Evolutionary conservation across 2,797 vertebrate genomes (phyloP).

Genomic region (Simalia tracyae): DNA sequence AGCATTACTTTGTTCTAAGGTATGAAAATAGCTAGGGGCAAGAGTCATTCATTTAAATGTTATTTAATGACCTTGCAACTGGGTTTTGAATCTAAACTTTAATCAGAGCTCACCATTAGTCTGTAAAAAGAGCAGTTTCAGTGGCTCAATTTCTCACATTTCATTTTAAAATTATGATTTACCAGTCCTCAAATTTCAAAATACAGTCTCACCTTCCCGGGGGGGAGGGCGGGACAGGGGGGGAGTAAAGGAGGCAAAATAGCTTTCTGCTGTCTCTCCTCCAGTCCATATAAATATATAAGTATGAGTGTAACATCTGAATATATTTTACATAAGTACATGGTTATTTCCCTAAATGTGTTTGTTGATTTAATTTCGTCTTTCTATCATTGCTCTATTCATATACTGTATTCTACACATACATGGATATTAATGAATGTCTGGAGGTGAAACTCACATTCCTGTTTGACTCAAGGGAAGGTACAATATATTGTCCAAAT

Average conservation of each 20-base stretch:
- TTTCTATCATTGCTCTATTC: neutral
- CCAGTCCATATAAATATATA: neutral
- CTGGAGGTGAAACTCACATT: neutral
- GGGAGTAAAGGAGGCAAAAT: neutral
- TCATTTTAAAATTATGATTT: conserved; percentile 58
- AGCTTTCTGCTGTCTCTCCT: no score
- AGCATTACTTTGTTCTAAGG: conserved; percentile 77
- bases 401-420: neutral
- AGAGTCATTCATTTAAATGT: conserved; percentile 75
- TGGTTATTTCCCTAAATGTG: neutral
- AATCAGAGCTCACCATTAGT: conserved; percentile 72
- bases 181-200: conserved; percentile 38
- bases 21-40: conserved; percentile 76
- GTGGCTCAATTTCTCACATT: conserved; percentile 54
- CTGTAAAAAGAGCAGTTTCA: conserved; percentile 53
- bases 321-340: neutral
- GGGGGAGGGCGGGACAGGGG: no score
- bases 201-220: no score
- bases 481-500: neutral
- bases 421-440: neutral
- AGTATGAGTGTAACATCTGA: neutral
- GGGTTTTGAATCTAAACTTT: conserved; percentile 71
- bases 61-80: conserved; percentile 72
- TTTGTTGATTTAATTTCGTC: neutral
- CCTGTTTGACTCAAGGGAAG: neutral